Evolutionary conservation across 2,888 invertebrate genomes (phyloP), one percentile per base, ranked within the genome.

Genomic region (Philereme vetulata): DNA sequence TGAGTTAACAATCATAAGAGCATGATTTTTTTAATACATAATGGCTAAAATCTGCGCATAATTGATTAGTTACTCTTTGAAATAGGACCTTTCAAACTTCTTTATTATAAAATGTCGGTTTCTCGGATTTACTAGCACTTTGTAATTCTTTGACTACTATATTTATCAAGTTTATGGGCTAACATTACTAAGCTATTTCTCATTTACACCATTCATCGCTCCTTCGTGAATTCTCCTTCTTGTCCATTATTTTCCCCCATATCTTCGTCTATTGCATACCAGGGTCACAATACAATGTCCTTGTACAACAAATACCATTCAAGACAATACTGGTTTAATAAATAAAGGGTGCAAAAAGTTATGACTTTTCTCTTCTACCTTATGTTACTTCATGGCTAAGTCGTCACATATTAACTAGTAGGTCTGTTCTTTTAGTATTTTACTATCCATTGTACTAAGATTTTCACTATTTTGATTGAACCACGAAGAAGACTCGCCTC

Each of bases 401-500:
- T 38, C 38, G 4, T 38, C 8, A 7, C 38, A 38, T 8, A 8
- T 38, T 38, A 8, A 38, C 8, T 35, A 35, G 1, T 1, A 35
- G 35, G 35, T 3, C 7, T 6, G 0, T 35, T 6, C 35, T 38
- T 38, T 8, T 6, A 8, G 8, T 38, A 38, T 38, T 4, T 8
- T 38, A 38, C 44, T 44, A 6, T 35, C 43, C 21, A 21, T 21
- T 1, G 21, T 21, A 21, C 21, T 21, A 21, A 21, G 21, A 21
- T 21, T 21, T 21, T 1, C 21, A 21, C 21, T 21, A 21, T 21
- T 21, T 21, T 21, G 21, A 21, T 21, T 21, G 7, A 44, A 44
- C 36, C 49, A 50, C 44, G 21, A 21, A 44, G 35, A 43, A 44
- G 36, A 55, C 44, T 36, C 32, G 33, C 48, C 49, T 43, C 52